Evolutionary conservation across 2,797 vertebrate species (phyloP).

Genomic region (Triplophysa bombifrons): DNA sequence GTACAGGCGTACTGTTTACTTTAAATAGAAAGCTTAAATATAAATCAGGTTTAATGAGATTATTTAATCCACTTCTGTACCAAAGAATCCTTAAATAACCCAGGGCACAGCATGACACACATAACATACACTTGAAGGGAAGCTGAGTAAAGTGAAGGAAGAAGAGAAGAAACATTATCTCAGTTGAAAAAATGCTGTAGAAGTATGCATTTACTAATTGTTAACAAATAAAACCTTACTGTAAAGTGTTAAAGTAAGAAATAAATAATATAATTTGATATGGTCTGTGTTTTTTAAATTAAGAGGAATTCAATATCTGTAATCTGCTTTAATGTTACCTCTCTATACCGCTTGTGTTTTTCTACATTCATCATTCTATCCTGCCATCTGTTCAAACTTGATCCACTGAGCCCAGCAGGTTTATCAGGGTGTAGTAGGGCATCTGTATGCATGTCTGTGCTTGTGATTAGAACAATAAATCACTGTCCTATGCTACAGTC

Average conservation of each 20-base stretch:
- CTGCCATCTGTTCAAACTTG: conserved; percentile 37
- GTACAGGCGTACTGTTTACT: not conserved
- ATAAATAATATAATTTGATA: not conserved
- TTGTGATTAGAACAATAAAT: conserved; percentile 37
- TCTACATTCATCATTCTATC: conserved; percentile 60
- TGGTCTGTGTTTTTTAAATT: conserved; percentile 33
- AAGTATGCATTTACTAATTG: not conserved
- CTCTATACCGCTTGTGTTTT: conserved; percentile 17
- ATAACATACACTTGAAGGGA: not conserved
- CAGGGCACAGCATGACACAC: too few species aligned
- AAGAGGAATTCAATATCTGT: conserved; percentile 43
- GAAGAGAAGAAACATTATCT: not conserved
- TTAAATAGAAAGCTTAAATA: too few species aligned
- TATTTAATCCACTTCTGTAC: too few species aligned
- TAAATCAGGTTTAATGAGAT: too few species aligned
- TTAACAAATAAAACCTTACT: too few species aligned
- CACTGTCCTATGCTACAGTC: conserved; percentile 12
- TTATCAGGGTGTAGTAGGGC: conserved; percentile 23
- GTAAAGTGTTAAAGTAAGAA: not conserved
- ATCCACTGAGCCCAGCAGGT: conserved; percentile 52
- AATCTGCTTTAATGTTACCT: conserved; percentile 51
- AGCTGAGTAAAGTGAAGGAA: not conserved
- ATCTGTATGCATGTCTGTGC: conserved; percentile 11
- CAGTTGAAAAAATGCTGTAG: too few species aligned
- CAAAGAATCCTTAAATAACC: too few species aligned